Conservation (phyloP, 2,888 invertebrate species). For the Eristalis pertinax region DNA sequence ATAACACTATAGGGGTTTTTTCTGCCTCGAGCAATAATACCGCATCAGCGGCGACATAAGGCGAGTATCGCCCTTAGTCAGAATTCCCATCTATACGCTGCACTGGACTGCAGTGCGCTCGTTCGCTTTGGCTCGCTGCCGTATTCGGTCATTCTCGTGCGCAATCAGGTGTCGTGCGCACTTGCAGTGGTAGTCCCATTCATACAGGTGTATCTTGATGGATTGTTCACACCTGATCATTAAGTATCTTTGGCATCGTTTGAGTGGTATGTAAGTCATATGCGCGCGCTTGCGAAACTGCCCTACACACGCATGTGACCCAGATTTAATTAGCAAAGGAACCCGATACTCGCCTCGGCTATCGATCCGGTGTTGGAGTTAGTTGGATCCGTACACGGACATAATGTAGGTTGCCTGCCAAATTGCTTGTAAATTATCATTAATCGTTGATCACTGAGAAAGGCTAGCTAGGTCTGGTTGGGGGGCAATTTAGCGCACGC, state of each 20-base stretch:
- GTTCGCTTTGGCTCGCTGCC: neutral
- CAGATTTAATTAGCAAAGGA: slow-evolving; percentile 68
- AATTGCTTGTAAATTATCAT: slow-evolving; percentile 63
- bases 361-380: slow-evolving; percentile 27
- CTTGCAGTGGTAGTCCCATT: slow-evolving; percentile 45
- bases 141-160: slow-evolving; percentile 55
- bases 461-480: slow-evolving; percentile 22
- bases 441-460: slow-evolving; percentile 58
- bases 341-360: slow-evolving; percentile 27
- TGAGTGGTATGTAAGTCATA: slow-evolving; percentile 57
- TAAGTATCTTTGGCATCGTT: slow-evolving; percentile 69
- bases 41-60: neutral
- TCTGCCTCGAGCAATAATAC: slow-evolving; percentile 19
- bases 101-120: neutral
- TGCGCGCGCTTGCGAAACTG: slow-evolving; percentile 12
- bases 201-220: slow-evolving; percentile 71
- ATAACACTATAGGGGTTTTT: slow-evolving; percentile 45
- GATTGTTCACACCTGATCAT: slow-evolving; percentile 73
- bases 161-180: slow-evolving; percentile 69
- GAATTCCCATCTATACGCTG: slow-evolving; percentile 26
- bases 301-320: slow-evolving; percentile 43
- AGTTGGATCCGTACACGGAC: slow-evolving; percentile 50
- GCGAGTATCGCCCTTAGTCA: slow-evolving; percentile 3
- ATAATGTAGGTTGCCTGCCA: slow-evolving; percentile 46
- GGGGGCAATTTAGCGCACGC: slow-evolving; percentile 62